Evolutionary conservation across 2,888 invertebrate genomes (phyloP).

Genomic region (Cinara cedri): DNA sequence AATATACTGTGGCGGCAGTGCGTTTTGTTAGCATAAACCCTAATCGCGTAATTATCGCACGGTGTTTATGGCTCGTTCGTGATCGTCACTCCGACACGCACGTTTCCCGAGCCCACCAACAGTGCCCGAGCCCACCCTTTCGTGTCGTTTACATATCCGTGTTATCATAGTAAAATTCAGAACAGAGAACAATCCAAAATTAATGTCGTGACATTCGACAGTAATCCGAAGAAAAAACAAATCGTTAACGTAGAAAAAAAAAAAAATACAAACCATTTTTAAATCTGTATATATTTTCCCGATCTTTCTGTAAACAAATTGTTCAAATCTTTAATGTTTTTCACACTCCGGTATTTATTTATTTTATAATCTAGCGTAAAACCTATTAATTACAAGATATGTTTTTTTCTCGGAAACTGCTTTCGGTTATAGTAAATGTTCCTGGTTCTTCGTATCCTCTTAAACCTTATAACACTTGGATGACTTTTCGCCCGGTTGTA

Average conservation of each 20-base stretch:
- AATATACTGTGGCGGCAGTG: no score
- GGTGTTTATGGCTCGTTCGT: slow-evolving; percentile 17
- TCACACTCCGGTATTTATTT: no score
- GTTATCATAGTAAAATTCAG: background rate
- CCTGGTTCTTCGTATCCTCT: no score
- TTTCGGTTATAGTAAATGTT: no score
- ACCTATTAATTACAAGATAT: no score
- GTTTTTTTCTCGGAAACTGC: no score
- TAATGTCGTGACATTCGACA: background rate
- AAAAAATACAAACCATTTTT: no score
- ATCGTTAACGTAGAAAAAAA: no score
- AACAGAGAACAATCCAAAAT: slow-evolving; percentile 15
- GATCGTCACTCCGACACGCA: slow-evolving; percentile 20
- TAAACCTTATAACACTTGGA: background rate
- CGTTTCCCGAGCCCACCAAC: background rate
- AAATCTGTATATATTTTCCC: no score
- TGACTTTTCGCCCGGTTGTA: background rate
- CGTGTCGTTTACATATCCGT: background rate
- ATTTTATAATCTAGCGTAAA: no score
- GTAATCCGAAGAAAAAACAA: background rate
- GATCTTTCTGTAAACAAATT: no score
- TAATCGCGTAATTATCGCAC: background rate
- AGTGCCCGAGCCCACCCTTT: background rate
- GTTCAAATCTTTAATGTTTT: no score
- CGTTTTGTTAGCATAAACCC: background rate